A percentile compares a stretch with the other conserved stretches of the same genome.
phyloP scores from a whole-genome alignment of 2,113 vertebrate species.

The Brachypodius melanocephalos region DNA sequence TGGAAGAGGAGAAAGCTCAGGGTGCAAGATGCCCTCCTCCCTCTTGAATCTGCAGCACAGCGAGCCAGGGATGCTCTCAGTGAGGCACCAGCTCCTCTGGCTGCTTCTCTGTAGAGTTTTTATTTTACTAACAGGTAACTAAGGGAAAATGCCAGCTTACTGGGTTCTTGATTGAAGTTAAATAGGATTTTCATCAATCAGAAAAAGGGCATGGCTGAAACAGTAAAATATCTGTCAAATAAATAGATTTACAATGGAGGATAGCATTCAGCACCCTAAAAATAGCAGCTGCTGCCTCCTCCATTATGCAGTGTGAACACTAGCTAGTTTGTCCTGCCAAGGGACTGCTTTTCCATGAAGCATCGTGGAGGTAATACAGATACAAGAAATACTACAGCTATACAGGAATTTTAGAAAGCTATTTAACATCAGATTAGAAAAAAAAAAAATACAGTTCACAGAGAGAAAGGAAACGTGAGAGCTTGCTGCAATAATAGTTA shows the following conservation, averaged over 20 bases:
- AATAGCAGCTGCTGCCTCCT: slow-evolving; percentile 39
- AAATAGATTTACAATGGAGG: not conserved
- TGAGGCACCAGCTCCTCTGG: not conserved
- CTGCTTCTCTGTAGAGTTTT: not conserved
- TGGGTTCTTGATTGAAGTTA: not conserved
- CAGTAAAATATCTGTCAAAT: not conserved
- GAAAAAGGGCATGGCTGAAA: not conserved
- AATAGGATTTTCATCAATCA: not conserved
- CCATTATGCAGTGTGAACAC: slow-evolving; percentile 30
- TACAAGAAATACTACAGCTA: slow-evolving; percentile 4
- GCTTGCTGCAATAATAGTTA: not conserved
- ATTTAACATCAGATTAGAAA: not conserved
- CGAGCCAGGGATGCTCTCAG: not conserved
- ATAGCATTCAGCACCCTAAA: not conserved
- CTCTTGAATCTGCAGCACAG: not conserved
- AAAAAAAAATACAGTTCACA: not conserved
- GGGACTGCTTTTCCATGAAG: not conserved
- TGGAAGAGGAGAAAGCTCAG: not conserved
- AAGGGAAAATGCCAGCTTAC: not conserved
- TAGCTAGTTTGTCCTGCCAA: slow-evolving; percentile 8
- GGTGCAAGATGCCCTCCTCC: not conserved
- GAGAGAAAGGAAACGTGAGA: not conserved
- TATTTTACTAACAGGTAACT: not conserved
- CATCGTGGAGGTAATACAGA: not conserved
- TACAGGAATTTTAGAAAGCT: slow-evolving; percentile 11